Evolutionary conservation across 2,113 vertebrate genomes (phyloP).

Genomic region (Tympanuchus pallidicinctus): DNA sequence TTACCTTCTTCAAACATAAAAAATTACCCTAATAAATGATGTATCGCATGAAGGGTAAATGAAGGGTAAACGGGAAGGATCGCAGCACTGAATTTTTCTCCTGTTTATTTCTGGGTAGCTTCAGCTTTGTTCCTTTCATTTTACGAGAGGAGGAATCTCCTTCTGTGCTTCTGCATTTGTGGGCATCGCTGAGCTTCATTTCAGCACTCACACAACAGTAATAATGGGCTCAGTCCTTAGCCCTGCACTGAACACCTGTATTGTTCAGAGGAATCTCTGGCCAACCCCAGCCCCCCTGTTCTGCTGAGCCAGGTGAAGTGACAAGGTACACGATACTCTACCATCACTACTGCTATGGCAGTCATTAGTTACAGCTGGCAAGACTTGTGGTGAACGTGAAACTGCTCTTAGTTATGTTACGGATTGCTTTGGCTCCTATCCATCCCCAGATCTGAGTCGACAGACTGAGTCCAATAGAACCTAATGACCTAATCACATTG

Average conservation of each 20-base stretch:
- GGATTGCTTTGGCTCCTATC: background rate
- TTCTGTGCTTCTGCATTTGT: background rate
- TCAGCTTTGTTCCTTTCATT: background rate
- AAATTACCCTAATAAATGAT: constrained; percentile 43
- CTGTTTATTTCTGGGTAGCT: background rate
- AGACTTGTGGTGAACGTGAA: background rate
- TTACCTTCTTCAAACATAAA: constrained; percentile 32
- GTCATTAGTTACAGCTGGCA: background rate
- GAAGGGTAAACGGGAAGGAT: background rate
- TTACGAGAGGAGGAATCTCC: background rate
- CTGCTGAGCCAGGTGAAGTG: background rate
- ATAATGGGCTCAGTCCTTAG: background rate
- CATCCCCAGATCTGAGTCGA: background rate
- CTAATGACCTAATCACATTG: constrained; percentile 1
- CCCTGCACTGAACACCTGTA: background rate
- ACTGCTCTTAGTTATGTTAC: background rate
- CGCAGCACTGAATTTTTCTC: background rate
- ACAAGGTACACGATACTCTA: background rate
- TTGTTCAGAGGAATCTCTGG: background rate
- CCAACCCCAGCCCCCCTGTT: background rate
- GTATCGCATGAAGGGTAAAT: constrained; percentile 6
- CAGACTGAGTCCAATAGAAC: background rate
- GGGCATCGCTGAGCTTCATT: background rate
- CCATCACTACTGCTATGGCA: background rate
- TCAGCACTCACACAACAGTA: background rate